Percentiles rank a stretch among this genome's conserved stretches.
Conservation (phyloP, 2,797 vertebrate genomes). For the Tapirus indicus region DNA sequence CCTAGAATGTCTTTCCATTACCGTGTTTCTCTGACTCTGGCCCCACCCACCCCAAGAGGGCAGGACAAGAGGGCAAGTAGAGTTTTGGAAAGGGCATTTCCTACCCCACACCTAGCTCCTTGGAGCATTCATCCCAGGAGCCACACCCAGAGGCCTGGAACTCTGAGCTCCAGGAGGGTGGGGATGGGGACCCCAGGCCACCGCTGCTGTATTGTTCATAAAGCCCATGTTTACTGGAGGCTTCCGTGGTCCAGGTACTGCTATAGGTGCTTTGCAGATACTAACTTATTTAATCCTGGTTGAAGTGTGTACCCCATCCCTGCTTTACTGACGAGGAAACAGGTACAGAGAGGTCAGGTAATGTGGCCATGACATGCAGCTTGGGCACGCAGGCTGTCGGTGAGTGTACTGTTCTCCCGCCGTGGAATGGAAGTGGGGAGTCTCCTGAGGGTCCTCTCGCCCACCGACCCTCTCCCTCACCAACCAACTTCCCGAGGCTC, state of each 20-base stretch:
- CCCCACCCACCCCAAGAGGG: background rate
- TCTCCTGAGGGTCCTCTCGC: background rate
- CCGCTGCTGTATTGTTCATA: background rate
- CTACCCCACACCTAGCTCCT: background rate
- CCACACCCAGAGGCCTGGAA: background rate
- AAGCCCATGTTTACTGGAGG: background rate
- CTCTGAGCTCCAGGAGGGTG: background rate
- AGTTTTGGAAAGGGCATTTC: background rate
- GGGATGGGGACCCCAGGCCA: background rate
- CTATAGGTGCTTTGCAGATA: background rate
- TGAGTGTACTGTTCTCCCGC: background rate
- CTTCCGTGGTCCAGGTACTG: background rate
- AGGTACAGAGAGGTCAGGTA: background rate
- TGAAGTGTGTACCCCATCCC: background rate
- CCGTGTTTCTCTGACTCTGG: constrained; percentile 50
- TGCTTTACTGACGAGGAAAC: background rate
- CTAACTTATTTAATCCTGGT: background rate
- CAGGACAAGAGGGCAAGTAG: background rate
- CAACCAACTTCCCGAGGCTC: background rate
- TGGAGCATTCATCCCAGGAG: background rate
- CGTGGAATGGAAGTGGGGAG: background rate
- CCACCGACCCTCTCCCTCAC: background rate
- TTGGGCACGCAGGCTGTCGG: no score
- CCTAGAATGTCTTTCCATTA: constrained; percentile 52
- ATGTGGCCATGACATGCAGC: accelerated